Conservation (phyloP, 2,888 invertebrate genomes). For the Octonoba sinensis region DNA sequence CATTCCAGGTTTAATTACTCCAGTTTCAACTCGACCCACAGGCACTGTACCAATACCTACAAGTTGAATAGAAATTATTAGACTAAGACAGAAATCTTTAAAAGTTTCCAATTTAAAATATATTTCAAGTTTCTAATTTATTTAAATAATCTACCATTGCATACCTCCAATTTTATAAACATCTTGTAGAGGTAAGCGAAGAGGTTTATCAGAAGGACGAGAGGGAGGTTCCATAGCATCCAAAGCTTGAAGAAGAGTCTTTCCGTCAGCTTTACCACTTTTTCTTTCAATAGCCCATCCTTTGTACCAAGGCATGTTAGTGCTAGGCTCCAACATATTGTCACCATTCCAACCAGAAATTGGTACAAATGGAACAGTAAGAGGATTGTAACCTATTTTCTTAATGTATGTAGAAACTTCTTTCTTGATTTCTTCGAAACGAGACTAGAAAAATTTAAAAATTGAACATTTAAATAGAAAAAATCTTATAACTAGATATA, state of each 20-base stretch:
- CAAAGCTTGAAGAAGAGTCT: constrained; percentile 95
- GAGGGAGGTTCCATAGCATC: constrained; percentile 95
- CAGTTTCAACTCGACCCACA: constrained; percentile 99
- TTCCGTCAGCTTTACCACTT: constrained; percentile 93
- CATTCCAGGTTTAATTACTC: constrained; percentile 94
- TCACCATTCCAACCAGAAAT: constrained; percentile 99
- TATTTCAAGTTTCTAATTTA: no score
- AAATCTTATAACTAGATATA: no score
- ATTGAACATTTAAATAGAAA: neutral
- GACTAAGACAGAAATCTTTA: no score
- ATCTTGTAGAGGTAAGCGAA: constrained; percentile 98
- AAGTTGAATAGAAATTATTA: constrained; percentile 2
- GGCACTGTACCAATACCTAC: constrained; percentile 97
- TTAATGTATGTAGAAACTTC: constrained; percentile 98
- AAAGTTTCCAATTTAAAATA: no score
- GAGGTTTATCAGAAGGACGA: constrained; percentile 96
- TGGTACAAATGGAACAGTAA: constrained; percentile 96
- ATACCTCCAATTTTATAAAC: constrained; percentile 99
- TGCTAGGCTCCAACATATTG: constrained; percentile 97
- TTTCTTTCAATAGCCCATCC: constrained; percentile 97
- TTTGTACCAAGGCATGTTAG: constrained; percentile 96
- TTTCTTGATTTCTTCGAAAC: constrained; percentile 99
- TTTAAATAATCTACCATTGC: no score
- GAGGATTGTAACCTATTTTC: constrained; percentile 99
- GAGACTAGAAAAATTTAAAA: constrained; percentile 74